Base-by-base conservation (phyloP, 2,888 invertebrate genomes). In the Caenorhabditis sulstoni region DNA sequence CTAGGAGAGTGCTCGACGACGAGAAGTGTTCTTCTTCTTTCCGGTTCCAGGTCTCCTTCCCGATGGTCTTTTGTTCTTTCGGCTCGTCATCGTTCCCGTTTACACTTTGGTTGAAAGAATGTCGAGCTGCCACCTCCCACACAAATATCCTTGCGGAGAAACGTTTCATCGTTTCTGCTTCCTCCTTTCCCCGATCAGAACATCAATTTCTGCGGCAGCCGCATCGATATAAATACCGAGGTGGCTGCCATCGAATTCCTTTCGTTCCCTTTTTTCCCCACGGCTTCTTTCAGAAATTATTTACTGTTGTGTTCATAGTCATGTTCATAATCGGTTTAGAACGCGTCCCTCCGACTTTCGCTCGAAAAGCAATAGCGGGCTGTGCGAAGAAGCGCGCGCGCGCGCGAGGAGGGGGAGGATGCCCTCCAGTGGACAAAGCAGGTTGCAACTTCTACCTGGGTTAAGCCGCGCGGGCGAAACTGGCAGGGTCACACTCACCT, bases 251-350 rank as follows among this genome's bases (percentile, higher is more conserved):
- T 20, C 23, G 20, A 20, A 44, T 47, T 59, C 59, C 44, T 45
- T 47, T 44, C 44, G 5, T 23, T 23, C 23, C 20, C 39, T 39
- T 12, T 7, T 49, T 12, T 9, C 37, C 16, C n/a, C 35, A 12
- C n/a, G 23, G 52, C 14, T 66, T 45, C 35, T 29, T 45, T 39
- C 39, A 18, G 41, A 29, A 58, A 37, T 68, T 52, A 50, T 64
- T 71, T 59, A 55, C 49, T 64, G 73, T 73, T 64, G 35, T 71
- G 62, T 71, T 62, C 70, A 64, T 64, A 50, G 64, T 73, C 73
- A 73, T 73, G 73, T 73, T 73, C 73, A 73, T 73, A 73, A 73
- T 73, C 73, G 73, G 73, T 73, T 73, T 73, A 73, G 71, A 71
- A 62, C 44, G 39, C 64, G 70, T 71, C 71, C 49, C 29, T 29